phyloP scores from a whole-genome alignment of 2,113 vertebrate genomes.

The Cyrtonyx montezumae region DNA sequence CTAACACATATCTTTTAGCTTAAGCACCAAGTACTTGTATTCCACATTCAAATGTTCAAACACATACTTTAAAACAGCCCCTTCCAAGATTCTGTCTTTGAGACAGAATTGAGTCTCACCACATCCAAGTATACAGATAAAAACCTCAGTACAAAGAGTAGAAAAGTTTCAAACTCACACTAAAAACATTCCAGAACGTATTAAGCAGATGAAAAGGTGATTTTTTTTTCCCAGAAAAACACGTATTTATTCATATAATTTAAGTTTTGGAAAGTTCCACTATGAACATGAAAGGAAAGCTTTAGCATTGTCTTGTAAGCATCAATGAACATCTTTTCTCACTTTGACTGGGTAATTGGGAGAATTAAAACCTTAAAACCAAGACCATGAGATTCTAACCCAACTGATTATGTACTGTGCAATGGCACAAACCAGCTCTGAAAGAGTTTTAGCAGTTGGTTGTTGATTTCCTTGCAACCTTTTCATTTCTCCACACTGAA shows the following conservation, averaged over 20 bases:
- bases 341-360: neutral
- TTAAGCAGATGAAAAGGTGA: neutral
- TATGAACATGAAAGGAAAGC: neutral
- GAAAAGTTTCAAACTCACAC: neutral
- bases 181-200: neutral
- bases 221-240: neutral
- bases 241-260: neutral
- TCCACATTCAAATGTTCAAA: neutral
- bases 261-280: neutral
- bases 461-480: neutral
- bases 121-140: neutral
- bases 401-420: neutral
- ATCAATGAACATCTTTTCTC: neutral
- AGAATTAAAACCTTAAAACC: neutral
- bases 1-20: neutral
- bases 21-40: neutral
- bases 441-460: neutral
- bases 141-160: neutral
- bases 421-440: neutral
- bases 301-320: neutral
- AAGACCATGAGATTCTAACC: neutral
- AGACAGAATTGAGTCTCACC: no score
- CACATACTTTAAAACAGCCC: neutral
- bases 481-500: slow-evolving; percentile 8
- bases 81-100: neutral